Evolutionary conservation across 2,888 invertebrate species (phyloP).

Genomic region (Lasioglossum figueresi): DNA sequence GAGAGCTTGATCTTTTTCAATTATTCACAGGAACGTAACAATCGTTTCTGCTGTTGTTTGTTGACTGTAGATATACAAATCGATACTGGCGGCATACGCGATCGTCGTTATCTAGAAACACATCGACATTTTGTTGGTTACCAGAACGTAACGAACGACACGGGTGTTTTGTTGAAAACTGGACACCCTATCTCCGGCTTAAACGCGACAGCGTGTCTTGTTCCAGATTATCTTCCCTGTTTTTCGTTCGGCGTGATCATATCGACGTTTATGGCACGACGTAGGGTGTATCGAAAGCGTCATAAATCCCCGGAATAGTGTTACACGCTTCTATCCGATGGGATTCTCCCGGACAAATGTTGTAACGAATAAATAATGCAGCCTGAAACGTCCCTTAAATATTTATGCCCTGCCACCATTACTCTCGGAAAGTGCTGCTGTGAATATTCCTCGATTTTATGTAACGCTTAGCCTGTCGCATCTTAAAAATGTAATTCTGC

Average conservation of each 20-base stretch:
- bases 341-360: not conserved
- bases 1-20: not conserved
- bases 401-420: not conserved
- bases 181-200: slow-evolving; percentile 9
- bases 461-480: not conserved
- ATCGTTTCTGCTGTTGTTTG: not conserved
- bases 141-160: slow-evolving; percentile 1
- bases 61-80: not conserved
- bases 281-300: not conserved
- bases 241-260: slow-evolving; percentile 10
- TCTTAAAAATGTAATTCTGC: not conserved
- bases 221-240: slow-evolving; percentile 4
- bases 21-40: not conserved
- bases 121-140: not conserved
- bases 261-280: slow-evolving; percentile 1
- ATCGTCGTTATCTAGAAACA: not conserved
- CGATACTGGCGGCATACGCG: not conserved
- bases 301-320: slow-evolving; percentile 6
- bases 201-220: not conserved
- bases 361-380: not conserved
- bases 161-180: not conserved
- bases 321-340: not conserved
- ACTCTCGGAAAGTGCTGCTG: not conserved
- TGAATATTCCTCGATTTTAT: not conserved
- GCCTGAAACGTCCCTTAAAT: not conserved